Percentiles rank a stretch among this genome's conserved stretches.
Evolutionary conservation across 2,888 invertebrate species (phyloP).

Genomic region (Bombylius discolor): DNA sequence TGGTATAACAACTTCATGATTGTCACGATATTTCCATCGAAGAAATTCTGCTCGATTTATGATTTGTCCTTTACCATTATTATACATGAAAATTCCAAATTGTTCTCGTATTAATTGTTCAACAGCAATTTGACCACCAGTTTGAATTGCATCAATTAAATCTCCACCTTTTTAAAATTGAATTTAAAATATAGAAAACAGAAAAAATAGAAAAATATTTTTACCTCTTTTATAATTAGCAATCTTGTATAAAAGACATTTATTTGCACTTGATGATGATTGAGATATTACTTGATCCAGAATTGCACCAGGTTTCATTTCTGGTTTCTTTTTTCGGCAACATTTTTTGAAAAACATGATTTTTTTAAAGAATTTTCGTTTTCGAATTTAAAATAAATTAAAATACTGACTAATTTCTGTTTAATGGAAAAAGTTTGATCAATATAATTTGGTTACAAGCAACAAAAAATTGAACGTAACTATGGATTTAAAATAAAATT

Average conservation of each 20-base stretch:
- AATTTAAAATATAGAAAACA: too few relatives aligned
- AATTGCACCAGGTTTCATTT: slow-evolving; percentile 54
- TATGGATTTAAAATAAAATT: too few relatives aligned
- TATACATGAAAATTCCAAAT: slow-evolving; percentile 79
- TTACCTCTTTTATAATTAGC: slow-evolving; percentile 80
- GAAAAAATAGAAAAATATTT: neutral
- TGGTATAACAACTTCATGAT: slow-evolving; percentile 69
- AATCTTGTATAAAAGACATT: slow-evolving; percentile 72
- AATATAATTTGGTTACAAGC: too few relatives aligned
- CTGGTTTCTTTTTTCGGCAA: slow-evolving; percentile 33
- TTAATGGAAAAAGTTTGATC: too few relatives aligned
- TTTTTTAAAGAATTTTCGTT: neutral
- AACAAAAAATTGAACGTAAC: too few relatives aligned
- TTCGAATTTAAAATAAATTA: neutral
- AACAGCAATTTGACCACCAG: slow-evolving; percentile 69
- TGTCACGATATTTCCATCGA: slow-evolving; percentile 80
- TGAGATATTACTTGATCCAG: slow-evolving; percentile 84
- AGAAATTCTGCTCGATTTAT: slow-evolving; percentile 81
- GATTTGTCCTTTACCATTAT: slow-evolving; percentile 67
- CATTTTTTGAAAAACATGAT: slow-evolving; percentile 27
- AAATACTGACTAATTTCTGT: too few relatives aligned
- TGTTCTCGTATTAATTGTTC: slow-evolving; percentile 76
- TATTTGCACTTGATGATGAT: slow-evolving; percentile 64
- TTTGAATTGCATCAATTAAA: slow-evolving; percentile 72
- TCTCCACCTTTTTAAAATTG: slow-evolving; percentile 52